Base-by-base conservation (phyloP, 1,140 invertebrate species). In the Zaprionus nigranus region DNA sequence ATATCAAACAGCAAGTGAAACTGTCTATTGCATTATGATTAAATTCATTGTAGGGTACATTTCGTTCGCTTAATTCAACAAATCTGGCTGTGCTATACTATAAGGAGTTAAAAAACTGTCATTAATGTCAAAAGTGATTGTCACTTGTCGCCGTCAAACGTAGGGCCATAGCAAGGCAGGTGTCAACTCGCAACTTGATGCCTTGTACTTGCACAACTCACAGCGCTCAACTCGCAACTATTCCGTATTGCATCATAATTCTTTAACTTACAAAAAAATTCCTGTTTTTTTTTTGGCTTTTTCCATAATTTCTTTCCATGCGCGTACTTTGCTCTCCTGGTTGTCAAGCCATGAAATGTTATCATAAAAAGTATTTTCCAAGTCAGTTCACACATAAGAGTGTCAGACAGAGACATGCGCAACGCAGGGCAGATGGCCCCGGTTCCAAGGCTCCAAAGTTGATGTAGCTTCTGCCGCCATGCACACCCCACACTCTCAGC, bases 341-440 rank as follows among this genome's bases (percentile, higher is more conserved):
- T 88, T 87, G 84, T 87, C 84, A 84, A 84, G 84, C 84, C 81
- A 87, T 87, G 84, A 87, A 87, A 87, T 87, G 84, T 88, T 87
- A 87, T 87, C 84, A 90, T 81, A 87, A 87, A 87, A 88, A 88
- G 84, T 87, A 87, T 87, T 87, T 87, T 87, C 85, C 84, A 81
- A 87, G 84, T 87, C 81, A 88, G 74, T 71, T 78, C 84, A 90
- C 84, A 87, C 81, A 84, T 81, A 87, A 90, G 84, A 85, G 62
- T 62, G 24, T 9, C 62, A 66, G 38, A 63, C 69, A 57, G 54
- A 43, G 51, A 67, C 65, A 38, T 30, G 49, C 5, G 59, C 53
- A 28, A 61, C 20, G 49, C 13, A 12, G 68, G 54, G 40, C 6
- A 26, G 22, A 53, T 24, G 64, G 38, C 36, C 12, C 12, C 43